A percentile compares a stretch with the other conserved stretches of the same genome.
Evolutionary conservation across 2,113 vertebrate species (phyloP).

Genomic region (Chlorocebus sabaeus): DNA sequence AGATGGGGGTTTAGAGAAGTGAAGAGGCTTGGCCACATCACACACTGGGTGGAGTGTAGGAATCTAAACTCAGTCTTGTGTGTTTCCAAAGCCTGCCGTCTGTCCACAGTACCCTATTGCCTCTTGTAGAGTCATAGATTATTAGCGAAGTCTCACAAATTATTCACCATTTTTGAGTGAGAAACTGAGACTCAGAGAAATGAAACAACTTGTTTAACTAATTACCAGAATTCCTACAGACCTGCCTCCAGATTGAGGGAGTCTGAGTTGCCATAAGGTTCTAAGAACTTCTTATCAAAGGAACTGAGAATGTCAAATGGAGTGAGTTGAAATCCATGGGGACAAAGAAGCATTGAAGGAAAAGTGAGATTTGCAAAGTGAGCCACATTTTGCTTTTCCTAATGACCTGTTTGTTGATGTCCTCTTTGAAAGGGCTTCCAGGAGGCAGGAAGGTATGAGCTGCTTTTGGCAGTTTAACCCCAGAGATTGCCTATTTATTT

Average conservation of each 20-base stretch:
- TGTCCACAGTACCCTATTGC: not conserved
- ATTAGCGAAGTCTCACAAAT: not conserved
- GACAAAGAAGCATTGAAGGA: slow-evolving; percentile 57
- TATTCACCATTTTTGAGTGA: not conserved
- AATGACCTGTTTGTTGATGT: slow-evolving; percentile 47
- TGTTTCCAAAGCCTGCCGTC: not conserved
- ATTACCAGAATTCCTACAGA: not conserved
- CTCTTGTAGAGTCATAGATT: not conserved
- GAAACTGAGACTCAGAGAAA: not conserved
- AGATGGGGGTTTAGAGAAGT: not conserved
- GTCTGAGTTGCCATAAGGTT: not conserved
- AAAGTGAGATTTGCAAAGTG: slow-evolving; percentile 19
- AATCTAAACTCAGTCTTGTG: not conserved
- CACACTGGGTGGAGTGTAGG: not conserved
- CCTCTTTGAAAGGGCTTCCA: slow-evolving; percentile 48
- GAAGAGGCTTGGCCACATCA: not conserved
- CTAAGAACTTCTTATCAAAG: slow-evolving; percentile 61
- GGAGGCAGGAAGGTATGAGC: not conserved
- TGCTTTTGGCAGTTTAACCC: not conserved
- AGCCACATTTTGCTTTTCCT: slow-evolving; percentile 36
- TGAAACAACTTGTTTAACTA: not conserved
- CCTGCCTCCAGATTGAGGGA: not conserved
- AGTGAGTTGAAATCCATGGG: not conserved
- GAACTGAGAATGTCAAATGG: slow-evolving; percentile 54
- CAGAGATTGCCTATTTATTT: slow-evolving; percentile 14